Percentiles rank a stretch among this genome's conserved stretches.
Conservation (phyloP, 2,113 vertebrate genomes). For the Cololabis saira region DNA sequence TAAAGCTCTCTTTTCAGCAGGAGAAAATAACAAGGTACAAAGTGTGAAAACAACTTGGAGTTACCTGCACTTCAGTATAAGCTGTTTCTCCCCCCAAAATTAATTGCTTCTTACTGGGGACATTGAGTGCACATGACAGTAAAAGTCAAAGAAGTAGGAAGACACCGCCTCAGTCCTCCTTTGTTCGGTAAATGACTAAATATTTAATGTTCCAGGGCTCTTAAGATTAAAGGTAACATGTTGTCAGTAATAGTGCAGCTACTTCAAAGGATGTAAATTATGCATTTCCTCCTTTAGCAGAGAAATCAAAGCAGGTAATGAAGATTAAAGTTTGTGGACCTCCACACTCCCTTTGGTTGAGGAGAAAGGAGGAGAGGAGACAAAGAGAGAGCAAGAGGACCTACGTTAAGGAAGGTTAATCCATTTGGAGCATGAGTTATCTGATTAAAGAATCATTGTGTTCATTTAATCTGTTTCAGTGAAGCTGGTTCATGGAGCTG, state of each 20-base stretch:
- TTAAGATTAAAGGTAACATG: slow-evolving; percentile 88
- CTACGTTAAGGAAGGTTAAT: slow-evolving; percentile 81
- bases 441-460: slow-evolving; percentile 84
- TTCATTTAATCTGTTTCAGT: slow-evolving; percentile 84
- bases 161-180: slow-evolving; percentile 78
- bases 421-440: slow-evolving; percentile 81
- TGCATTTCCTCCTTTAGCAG: slow-evolving; percentile 86
- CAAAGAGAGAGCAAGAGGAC: slow-evolving; percentile 61
- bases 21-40: slow-evolving; percentile 76
- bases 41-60: slow-evolving; percentile 77
- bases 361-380: slow-evolving; percentile 59
- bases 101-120: slow-evolving; percentile 83
- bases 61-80: slow-evolving; percentile 76
- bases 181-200: slow-evolving; percentile 85
- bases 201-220: slow-evolving; percentile 85
- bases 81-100: slow-evolving; percentile 70
- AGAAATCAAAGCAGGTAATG: slow-evolving; percentile 86
- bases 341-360: slow-evolving; percentile 56
- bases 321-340: slow-evolving; percentile 84
- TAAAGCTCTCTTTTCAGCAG: slow-evolving; percentile 74
- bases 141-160: slow-evolving; percentile 79
- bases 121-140: slow-evolving; percentile 78
- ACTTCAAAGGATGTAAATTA: slow-evolving; percentile 87
- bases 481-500: slow-evolving; percentile 72
- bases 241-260: slow-evolving; percentile 84